phyloP scores from a whole-genome alignment of 2,113 vertebrate genomes.

The Gambusia holbrooki region DNA sequence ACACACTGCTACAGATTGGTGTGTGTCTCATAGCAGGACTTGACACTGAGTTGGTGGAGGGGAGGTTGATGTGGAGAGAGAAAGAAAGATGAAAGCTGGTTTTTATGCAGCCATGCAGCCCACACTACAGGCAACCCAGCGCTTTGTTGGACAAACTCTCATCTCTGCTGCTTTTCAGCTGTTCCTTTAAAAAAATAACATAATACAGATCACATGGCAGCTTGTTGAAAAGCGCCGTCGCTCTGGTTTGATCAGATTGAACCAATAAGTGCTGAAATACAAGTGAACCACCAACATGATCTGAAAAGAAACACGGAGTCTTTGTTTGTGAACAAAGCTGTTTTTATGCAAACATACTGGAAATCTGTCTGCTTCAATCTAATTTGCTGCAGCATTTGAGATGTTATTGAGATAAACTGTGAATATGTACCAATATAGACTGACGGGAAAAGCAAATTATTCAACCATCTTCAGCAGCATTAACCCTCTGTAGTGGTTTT shows the following conservation, averaged over 20 bases:
- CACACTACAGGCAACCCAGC: slow-evolving; percentile 62
- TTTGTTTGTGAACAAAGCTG: slow-evolving; percentile 21
- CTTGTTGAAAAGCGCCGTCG: slow-evolving; percentile 42
- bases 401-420: neutral
- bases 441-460: neutral
- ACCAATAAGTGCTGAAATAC: neutral
- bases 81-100: slow-evolving; percentile 61
- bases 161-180: slow-evolving; percentile 48
- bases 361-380: neutral
- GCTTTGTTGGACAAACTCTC: slow-evolving; percentile 62
- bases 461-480: no score
- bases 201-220: slow-evolving; percentile 43
- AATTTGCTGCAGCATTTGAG: neutral
- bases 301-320: slow-evolving; percentile 4
- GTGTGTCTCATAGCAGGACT: slow-evolving; percentile 68
- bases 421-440: neutral
- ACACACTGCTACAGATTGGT: slow-evolving; percentile 25
- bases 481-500: no score
- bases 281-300: slow-evolving; percentile 1
- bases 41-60: slow-evolving; percentile 77
- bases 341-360: slow-evolving; percentile 13
- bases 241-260: slow-evolving; percentile 30
- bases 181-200: slow-evolving; percentile 46
- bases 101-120: slow-evolving; percentile 69
- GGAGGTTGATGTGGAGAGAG: slow-evolving; percentile 58